A percentile compares a stretch with the other conserved stretches of the same genome.
Conservation (phyloP, 2,113 vertebrate genomes). For the Paramormyrops kingsleyae region DNA sequence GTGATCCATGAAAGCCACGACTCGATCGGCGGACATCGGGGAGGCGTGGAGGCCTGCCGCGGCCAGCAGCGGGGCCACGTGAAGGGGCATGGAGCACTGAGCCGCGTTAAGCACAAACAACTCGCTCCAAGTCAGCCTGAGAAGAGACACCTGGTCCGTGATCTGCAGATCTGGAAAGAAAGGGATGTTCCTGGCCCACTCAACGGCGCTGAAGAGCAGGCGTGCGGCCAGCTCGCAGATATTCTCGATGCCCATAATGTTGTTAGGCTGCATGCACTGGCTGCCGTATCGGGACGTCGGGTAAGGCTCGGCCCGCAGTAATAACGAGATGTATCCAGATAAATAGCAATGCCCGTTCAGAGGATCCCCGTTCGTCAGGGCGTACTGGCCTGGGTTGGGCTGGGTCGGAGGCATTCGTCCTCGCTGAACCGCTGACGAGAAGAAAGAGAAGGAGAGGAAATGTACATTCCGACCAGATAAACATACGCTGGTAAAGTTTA, state of each 20-base stretch:
- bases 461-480: slow-evolving; percentile 90
- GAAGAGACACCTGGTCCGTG: slow-evolving; percentile 96
- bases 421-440: slow-evolving; percentile 99
- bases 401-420: slow-evolving; percentile 98
- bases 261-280: slow-evolving; percentile 97
- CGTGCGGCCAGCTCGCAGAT: slow-evolving; percentile 97
- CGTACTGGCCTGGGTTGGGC: slow-evolving; percentile 97
- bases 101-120: slow-evolving; percentile 97
- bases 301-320: slow-evolving; percentile 92
- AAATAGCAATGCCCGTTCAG: slow-evolving; percentile 98
- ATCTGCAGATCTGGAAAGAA: slow-evolving; percentile 99
- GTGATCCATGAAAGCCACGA: slow-evolving; percentile 99
- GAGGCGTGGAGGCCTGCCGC: slow-evolving; percentile 96
- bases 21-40: slow-evolving; percentile 95
- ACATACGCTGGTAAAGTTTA: slow-evolving; percentile 39
- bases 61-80: slow-evolving; percentile 92
- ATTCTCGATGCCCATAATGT: slow-evolving; percentile 97
- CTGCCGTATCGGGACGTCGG: slow-evolving; percentile 93
- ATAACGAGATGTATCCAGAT: slow-evolving; percentile 95
- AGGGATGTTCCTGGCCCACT: slow-evolving; percentile 98
- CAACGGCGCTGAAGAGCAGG: slow-evolving; percentile 97
- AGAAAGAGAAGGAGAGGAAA: slow-evolving; percentile 98
- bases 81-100: slow-evolving; percentile 97
- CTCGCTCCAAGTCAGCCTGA: slow-evolving; percentile 98
- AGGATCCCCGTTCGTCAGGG: slow-evolving; percentile 95